Conservation (phyloP, 2,113 vertebrate species). For the Burhinus bistriatus region DNA sequence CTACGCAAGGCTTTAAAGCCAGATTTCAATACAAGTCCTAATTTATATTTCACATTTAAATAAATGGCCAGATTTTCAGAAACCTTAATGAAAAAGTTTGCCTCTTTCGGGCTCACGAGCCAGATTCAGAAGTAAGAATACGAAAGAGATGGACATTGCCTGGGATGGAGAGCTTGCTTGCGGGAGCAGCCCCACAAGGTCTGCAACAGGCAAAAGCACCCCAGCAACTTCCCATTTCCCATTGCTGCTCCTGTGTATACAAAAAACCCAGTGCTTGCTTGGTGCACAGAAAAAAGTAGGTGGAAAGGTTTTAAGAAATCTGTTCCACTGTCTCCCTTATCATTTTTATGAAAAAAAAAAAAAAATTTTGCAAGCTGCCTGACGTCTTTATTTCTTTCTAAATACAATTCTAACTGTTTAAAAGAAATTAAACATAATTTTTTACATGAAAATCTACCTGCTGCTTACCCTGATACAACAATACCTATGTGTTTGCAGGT, state of each 20-base stretch:
- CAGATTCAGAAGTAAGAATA: background rate
- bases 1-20: background rate
- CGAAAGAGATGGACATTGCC: rapidly evolving
- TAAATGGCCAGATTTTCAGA: slow-evolving; percentile 18
- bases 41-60: slow-evolving; percentile 43
- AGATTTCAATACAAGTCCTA: slow-evolving; percentile 1
- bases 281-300: background rate
- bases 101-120: background rate
- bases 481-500: slow-evolving; percentile 61
- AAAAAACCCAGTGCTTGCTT: background rate
- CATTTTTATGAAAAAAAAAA: background rate
- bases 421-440: background rate
- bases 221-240: background rate
- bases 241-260: background rate
- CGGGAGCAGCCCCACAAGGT: background rate
- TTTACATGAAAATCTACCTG: background rate
- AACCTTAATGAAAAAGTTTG: background rate
- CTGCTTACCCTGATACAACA: background rate
- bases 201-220: background rate
- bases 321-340: background rate
- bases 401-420: background rate
- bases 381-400: background rate
- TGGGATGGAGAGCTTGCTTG: background rate
- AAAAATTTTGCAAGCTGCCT: background rate
- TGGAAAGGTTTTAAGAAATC: background rate